Evolutionary conservation across 2,888 invertebrate species (phyloP).

Genomic region (Plebejus argus): DNA sequence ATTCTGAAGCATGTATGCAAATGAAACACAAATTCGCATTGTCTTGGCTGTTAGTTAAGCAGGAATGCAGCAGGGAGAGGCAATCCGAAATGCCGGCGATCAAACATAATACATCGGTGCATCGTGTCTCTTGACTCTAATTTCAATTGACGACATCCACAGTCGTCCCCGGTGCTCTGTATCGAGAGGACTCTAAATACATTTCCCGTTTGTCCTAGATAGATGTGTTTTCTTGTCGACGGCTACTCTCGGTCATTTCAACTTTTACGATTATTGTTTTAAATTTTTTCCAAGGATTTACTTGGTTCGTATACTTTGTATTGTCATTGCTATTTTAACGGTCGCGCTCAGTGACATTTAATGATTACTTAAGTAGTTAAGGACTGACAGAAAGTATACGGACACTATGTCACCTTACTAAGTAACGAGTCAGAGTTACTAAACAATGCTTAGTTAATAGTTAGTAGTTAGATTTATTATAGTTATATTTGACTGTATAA

Average conservation of each 20-base stretch:
- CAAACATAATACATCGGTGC: slow-evolving; percentile 12
- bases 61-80: slow-evolving; percentile 20
- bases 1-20: not conserved
- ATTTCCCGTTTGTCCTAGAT: not conserved
- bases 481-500: not conserved
- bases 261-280: not conserved
- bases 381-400: too few species aligned
- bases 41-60: slow-evolving; percentile 16
- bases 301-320: not conserved
- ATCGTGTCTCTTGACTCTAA: slow-evolving; percentile 21
- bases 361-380: too few species aligned
- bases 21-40: not conserved
- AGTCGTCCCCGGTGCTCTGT: slow-evolving; percentile 4
- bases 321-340: too few species aligned
- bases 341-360: too few species aligned
- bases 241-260: not conserved
- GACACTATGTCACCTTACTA: too few species aligned
- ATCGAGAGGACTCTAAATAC: slow-evolving; percentile 6
- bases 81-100: slow-evolving; percentile 19
- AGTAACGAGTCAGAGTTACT: too few species aligned
- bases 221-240: not conserved
- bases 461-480: not conserved
- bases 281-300: not conserved
- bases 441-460: not conserved
- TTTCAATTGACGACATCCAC: slow-evolving; percentile 23